These are phyloP conservation scores for Pterois miles DNA, from an alignment of 2,797 vertebrate species.

Conservation along the genomic window DNA sequence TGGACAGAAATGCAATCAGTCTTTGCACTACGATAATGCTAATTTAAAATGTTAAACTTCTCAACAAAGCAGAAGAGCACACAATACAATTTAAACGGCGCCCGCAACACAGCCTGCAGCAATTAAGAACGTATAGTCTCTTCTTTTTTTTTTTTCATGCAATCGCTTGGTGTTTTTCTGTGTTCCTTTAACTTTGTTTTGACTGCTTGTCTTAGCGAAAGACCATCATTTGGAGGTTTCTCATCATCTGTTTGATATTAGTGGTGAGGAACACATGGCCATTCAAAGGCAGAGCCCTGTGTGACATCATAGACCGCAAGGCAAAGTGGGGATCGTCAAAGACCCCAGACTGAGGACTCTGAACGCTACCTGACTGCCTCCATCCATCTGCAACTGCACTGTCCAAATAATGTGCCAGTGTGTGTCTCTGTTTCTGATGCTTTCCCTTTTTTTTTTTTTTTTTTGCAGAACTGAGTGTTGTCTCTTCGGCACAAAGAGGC, in stretches of 20 bases:
- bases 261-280: constrained; percentile 87
- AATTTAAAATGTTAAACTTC: constrained; percentile 31
- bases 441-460: background rate
- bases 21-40: constrained; percentile 7
- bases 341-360: constrained; percentile 72
- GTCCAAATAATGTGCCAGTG: constrained; percentile 32
- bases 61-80: constrained; percentile 41
- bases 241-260: constrained; percentile 90
- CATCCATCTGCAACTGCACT: constrained; percentile 47
- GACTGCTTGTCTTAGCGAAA: constrained; percentile 87
- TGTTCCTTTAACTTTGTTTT: constrained; percentile 87
- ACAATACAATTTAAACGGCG: constrained; percentile 37
- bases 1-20: constrained; percentile 5
- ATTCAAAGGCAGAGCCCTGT: constrained; percentile 84
- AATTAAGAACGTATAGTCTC: constrained; percentile 66
- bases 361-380: constrained; percentile 75
- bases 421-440: constrained; percentile 26
- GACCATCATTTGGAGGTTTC: constrained; percentile 85
- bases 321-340: constrained; percentile 77
- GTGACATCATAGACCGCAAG: constrained; percentile 87
- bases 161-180: constrained; percentile 79
- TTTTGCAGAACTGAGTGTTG: background rate
- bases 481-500: background rate
- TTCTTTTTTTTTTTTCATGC: constrained; percentile 68
- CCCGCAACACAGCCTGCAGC: constrained; percentile 70